Conservation (phyloP, 2,797 vertebrate species). For the Delichon dasypus region DNA sequence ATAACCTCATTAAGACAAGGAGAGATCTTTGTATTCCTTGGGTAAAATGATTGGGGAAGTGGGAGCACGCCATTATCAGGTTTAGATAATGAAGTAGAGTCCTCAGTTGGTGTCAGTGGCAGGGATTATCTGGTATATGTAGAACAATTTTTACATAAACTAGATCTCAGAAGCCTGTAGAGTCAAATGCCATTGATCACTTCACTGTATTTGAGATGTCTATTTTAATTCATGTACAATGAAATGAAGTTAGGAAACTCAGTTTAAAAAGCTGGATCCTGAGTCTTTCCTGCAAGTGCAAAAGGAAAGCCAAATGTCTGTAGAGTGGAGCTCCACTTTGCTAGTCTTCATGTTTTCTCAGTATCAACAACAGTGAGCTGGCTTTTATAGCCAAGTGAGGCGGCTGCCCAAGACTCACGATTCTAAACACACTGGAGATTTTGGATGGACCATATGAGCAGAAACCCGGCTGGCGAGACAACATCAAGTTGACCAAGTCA, state of each 20-base stretch:
- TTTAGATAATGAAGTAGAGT: slow-evolving; percentile 4
- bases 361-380: background rate
- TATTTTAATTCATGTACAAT: background rate
- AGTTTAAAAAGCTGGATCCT: background rate
- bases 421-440: background rate
- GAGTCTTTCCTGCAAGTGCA: background rate
- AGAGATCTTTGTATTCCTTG: background rate
- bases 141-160: background rate
- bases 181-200: background rate
- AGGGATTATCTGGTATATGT: background rate
- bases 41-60: background rate
- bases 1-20: background rate
- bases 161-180: background rate
- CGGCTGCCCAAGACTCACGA: background rate
- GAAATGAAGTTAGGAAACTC: background rate
- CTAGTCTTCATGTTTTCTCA: background rate
- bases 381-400: background rate
- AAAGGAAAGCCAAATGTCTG: background rate
- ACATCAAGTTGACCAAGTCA: background rate
- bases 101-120: background rate
- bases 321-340: background rate
- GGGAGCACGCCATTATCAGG: background rate
- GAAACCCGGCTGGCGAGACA: background rate
- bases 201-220: background rate
- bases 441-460: background rate